phyloP scores from a whole-genome alignment of 2,888 invertebrate genomes.

The Thecophora atra region DNA sequence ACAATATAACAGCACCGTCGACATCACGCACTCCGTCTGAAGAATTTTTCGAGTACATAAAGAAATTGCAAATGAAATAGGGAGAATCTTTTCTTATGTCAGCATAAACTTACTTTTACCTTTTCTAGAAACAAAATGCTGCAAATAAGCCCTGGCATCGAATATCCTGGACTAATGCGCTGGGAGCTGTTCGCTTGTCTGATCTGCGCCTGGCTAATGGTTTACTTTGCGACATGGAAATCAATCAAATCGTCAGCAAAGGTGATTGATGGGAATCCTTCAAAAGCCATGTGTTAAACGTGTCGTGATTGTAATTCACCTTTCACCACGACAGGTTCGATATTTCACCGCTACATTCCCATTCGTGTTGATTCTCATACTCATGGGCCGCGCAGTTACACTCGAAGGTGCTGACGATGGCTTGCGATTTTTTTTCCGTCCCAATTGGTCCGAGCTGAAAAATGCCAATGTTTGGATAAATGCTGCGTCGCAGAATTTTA shows the following conservation, averaged over 20 bases:
- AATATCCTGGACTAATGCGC: slow-evolving; percentile 81
- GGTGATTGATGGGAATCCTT: too few species aligned
- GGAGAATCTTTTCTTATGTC: background rate
- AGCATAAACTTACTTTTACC: background rate
- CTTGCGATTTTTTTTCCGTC: slow-evolving; percentile 85
- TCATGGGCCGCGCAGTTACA: slow-evolving; percentile 88
- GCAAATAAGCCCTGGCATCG: slow-evolving; percentile 84
- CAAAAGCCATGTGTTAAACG: too few species aligned
- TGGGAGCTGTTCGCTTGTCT: slow-evolving; percentile 92
- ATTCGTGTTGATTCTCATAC: slow-evolving; percentile 85
- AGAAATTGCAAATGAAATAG: background rate
- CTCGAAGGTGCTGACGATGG: slow-evolving; percentile 89
- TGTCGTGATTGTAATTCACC: background rate
- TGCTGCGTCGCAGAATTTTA: slow-evolving; percentile 90
- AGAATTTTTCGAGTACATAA: slow-evolving; percentile 87
- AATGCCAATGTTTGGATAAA: slow-evolving; percentile 94
- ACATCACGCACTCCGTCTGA: slow-evolving; percentile 86
- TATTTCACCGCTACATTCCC: slow-evolving; percentile 95
- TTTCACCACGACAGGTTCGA: slow-evolving; percentile 72
- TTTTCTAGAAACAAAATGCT: slow-evolving; percentile 78
- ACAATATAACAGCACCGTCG: slow-evolving; percentile 74
- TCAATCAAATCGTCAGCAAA: slow-evolving; percentile 93
- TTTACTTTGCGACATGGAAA: slow-evolving; percentile 97
- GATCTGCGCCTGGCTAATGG: slow-evolving; percentile 90
- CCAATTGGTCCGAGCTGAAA: slow-evolving; percentile 82